A percentile compares a stretch with the other conserved stretches of the same genome.
Evolutionary conservation across 2,113 vertebrate genomes (phyloP).

Genomic region (Zosterops borbonicus): DNA sequence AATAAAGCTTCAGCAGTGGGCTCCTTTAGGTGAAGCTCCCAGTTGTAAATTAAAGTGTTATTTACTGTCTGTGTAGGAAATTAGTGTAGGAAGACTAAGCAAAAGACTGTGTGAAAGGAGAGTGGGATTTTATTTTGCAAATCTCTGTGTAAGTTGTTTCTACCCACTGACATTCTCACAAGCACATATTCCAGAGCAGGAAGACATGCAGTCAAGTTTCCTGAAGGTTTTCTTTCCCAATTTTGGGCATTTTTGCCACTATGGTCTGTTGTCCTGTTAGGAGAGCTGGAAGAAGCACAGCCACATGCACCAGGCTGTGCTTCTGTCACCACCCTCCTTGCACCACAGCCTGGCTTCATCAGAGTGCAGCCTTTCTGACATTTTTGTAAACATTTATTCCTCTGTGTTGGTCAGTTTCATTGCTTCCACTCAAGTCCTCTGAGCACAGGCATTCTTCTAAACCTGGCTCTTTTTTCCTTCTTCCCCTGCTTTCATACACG

Average conservation of each 20-base stretch:
- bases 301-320: not conserved
- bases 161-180: not conserved
- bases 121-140: not conserved
- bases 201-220: not conserved
- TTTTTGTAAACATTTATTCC: not conserved
- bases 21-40: not conserved
- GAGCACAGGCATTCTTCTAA: not conserved
- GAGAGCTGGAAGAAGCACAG: not conserved
- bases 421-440: not conserved
- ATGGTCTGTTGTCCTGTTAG: not conserved
- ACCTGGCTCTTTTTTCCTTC: not conserved
- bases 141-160: not conserved
- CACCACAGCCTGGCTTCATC: rapidly evolving
- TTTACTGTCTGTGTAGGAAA: not conserved
- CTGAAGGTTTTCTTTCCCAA: not conserved
- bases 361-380: not conserved
- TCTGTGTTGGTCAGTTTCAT: not conserved
- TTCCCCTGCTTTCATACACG: not conserved
- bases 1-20: not conserved
- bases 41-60: not conserved
- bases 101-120: not conserved
- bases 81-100: not conserved
- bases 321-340: not conserved
- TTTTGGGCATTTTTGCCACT: not conserved
- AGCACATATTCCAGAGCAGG: not conserved